phyloP scores from a whole-genome alignment of 2,113 vertebrate genomes.

The Rhabdomys dilectus region DNA sequence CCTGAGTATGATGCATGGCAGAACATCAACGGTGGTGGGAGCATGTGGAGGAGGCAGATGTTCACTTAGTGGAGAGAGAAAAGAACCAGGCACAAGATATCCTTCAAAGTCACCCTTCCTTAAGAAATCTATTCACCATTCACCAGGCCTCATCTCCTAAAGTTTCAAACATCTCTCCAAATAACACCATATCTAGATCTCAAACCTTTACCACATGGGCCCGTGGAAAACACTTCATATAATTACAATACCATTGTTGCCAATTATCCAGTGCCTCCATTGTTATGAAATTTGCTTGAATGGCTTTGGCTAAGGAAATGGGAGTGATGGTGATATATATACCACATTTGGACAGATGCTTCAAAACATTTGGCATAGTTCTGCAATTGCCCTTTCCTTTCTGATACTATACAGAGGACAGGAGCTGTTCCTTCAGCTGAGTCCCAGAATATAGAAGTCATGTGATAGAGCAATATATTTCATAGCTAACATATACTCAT shows the following conservation, averaged over 20 bases:
- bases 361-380: background rate
- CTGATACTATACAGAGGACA: background rate
- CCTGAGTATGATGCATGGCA: background rate
- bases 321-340: background rate
- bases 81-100: background rate
- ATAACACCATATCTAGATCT: background rate
- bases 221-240: background rate
- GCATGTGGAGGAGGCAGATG: background rate
- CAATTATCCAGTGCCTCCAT: background rate
- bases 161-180: background rate
- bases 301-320: background rate
- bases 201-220: background rate
- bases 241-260: background rate
- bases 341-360: background rate
- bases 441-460: background rate
- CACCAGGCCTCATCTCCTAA: background rate
- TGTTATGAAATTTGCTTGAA: slow-evolving; percentile 3
- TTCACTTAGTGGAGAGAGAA: background rate
- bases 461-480: background rate
- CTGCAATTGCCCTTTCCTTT: background rate
- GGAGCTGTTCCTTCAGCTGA: background rate
- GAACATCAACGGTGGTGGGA: background rate
- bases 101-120: background rate
- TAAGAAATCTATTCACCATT: background rate
- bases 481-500: background rate